Evolutionary conservation across 2,797 vertebrate species (phyloP), one percentile per base, ranked within the genome.

Genomic region (Philypnodon macrostomus): DNA sequence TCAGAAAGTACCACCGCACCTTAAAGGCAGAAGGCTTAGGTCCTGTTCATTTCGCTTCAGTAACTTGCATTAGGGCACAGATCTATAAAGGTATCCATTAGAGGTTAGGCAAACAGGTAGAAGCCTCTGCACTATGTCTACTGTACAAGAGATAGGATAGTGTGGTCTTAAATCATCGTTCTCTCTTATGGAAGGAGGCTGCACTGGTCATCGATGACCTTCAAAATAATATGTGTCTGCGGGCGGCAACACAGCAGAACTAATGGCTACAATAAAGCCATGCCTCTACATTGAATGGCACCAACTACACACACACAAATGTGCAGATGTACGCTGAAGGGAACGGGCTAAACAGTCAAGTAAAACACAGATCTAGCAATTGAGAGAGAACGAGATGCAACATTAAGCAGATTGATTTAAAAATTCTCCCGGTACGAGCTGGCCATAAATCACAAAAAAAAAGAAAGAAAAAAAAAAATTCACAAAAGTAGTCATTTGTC

Each of bases 341-440:
- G 13, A 5, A 12, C 4, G 8, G 58, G 63, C 48, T 46, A 54
- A 56, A 61, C 36, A 15, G 23, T 30, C 19, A 19, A 47, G 38
- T 38, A 16, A 65, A 47, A 59, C 44, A 51, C 37, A 56, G 64
- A 71, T 46, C 42, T 44, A 1, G 58, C 62, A 70, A 77, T 58
- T 59, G 63, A 75, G 71, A 72, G 61, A 57, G 74, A 73, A 73
- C 24, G 59, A 68, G 72, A 84, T 73, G 80, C 77, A 85, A 88
- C 83, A 88, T 89, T 88, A 89, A 83, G 67, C 82, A 80, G 80
- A 88, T 81, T 86, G 77, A 89, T 84, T 84, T 80, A 61, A 65
- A 76, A 70, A 78, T 82, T 80, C 80, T 39, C 36, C 66, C 61
- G 73, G 83, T 47, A 67, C 57, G 65, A 75, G 75, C 24, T 2